Conservation (phyloP, 2,113 vertebrate genomes). For the Mormyrus lacerda region DNA sequence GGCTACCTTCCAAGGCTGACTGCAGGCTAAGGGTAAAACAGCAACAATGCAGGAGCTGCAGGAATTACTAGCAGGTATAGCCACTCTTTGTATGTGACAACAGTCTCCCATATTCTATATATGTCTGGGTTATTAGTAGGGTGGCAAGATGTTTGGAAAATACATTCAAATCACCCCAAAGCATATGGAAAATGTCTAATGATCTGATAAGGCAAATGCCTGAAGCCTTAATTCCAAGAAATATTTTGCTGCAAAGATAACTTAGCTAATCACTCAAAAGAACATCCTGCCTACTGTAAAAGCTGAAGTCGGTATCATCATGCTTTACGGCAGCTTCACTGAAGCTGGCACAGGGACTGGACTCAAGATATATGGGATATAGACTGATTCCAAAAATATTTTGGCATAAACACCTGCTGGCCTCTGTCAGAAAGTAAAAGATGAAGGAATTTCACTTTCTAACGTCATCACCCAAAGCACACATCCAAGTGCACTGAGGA, state of each 20-base stretch:
- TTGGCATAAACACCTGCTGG: neutral
- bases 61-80: neutral
- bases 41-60: neutral
- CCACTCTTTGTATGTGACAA: neutral
- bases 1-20: neutral
- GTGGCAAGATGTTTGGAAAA: neutral
- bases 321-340: neutral
- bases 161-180: neutral
- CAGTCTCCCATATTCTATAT: neutral
- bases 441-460: neutral
- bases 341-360: neutral
- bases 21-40: neutral
- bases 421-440: neutral
- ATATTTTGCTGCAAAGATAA: neutral
- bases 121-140: neutral
- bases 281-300: neutral
- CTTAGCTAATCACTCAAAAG: neutral
- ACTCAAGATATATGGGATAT: neutral
- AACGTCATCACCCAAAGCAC: neutral
- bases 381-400: neutral
- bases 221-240: neutral
- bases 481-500: neutral
- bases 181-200: neutral
- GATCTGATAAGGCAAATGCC: neutral
- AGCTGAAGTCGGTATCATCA: neutral